Base-by-base conservation (phyloP, 1,140 invertebrate species). In the Glossosoma conforme region DNA sequence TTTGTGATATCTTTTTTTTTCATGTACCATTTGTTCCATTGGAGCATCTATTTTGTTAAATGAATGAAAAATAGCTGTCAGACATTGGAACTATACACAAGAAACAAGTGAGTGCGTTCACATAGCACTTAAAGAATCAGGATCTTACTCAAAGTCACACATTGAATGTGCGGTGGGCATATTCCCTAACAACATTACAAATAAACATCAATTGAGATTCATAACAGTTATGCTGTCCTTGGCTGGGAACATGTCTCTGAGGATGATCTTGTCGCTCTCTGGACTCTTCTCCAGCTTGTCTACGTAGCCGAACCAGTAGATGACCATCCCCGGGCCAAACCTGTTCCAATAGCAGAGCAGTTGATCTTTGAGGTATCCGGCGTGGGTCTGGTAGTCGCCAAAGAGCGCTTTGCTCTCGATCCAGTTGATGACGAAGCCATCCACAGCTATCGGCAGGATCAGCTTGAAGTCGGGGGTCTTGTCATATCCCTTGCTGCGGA, bases 391-490 rank as follows among this genome's bases (percentile, higher is more conserved):
- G 50, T 81, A 76, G 72, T 92, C 89, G 2, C 90, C 93, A 77
- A 97, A 97, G 24, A 89, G 80, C 8, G 93, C 93, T 75, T 97
- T 97, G 55, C 92, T 95, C 73, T 97, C 94, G 53, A 97, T 92
- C 94, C 93, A 97, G 68, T 95, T 93, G 0, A 97, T 80, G 15
- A 96, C 80, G 63, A 84, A 81, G 4, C 87, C 89, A 72, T 91
- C 84, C 19, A 93, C 80, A 22, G 87, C 86, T 49, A 96, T 86
- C 2, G 93, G 93, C 19, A 95, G 76, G 64, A 93, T 88, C 36
- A 97, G 72, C 72, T 93, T 94, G 18, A 93, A 79, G 69, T 97
- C 94, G 6, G 93, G 93, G 9, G 94, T 97, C 75, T 97, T 97
- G 65, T 97, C 93, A 70, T 90, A 96, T 2, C 93, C 93, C 65